phyloP scores from a whole-genome alignment of 2,113 vertebrate species.

The Ophiodon elongatus region DNA sequence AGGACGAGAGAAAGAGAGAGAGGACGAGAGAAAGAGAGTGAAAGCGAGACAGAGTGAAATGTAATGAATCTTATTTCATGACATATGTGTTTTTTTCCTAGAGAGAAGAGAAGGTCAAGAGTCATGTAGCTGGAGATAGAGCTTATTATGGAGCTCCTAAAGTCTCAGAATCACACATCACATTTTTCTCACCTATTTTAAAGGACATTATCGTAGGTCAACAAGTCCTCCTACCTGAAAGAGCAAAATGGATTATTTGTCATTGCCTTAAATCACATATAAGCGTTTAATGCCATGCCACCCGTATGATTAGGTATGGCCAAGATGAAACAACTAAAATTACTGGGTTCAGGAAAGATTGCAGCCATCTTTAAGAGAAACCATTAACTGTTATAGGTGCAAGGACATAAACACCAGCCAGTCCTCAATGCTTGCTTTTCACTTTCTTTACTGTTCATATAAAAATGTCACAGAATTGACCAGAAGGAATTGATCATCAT shows the following conservation, averaged over 20 bases:
- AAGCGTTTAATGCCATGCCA: not conserved
- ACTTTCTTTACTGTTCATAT: not conserved
- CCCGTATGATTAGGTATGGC: not conserved
- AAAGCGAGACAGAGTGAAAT: slow-evolving; percentile 32
- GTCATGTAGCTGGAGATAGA: slow-evolving; percentile 48
- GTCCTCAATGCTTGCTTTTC: not conserved
- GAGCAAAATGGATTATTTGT: not conserved
- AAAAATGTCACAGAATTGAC: not conserved
- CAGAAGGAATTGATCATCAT: not conserved
- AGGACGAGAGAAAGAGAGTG: slow-evolving; percentile 19
- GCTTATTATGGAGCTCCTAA: slow-evolving; percentile 55
- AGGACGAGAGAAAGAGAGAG: slow-evolving; percentile 19
- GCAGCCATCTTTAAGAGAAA: not conserved
- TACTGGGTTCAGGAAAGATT: not conserved
- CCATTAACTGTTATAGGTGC: not conserved
- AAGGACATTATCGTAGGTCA: slow-evolving; percentile 23
- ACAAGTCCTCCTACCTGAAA: slow-evolving; percentile 8
- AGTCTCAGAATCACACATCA: not conserved
- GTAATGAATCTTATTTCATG: slow-evolving; percentile 72
- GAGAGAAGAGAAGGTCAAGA: slow-evolving; percentile 53
- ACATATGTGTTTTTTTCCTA: slow-evolving; percentile 31
- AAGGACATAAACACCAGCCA: not conserved
- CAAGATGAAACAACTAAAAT: not conserved
- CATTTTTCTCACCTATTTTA: slow-evolving; percentile 32
- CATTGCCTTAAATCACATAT: not conserved